Conservation (phyloP, 2,888 invertebrate species). For the Noctua janthina region DNA sequence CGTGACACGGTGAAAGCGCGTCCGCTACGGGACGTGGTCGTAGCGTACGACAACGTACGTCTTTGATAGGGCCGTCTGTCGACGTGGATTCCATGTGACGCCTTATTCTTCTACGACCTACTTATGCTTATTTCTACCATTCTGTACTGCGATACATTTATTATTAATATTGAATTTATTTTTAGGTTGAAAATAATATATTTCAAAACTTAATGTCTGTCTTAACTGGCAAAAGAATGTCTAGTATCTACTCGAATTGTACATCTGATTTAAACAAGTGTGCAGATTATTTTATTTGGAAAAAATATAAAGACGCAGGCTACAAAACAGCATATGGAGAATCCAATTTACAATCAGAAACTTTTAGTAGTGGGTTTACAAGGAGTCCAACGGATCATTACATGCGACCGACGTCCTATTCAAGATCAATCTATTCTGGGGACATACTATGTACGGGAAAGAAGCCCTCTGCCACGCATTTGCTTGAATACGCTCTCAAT, state of each 20-base stretch:
- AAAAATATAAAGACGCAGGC: slow-evolving; percentile 91
- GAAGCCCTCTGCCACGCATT: slow-evolving; percentile 91
- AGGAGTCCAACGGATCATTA: slow-evolving; percentile 95
- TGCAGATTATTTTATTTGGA: slow-evolving; percentile 94
- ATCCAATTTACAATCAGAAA: slow-evolving; percentile 92
- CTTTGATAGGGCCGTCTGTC: neutral
- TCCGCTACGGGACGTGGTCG: no score
- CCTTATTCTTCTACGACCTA: neutral
- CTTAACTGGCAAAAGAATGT: slow-evolving; percentile 92
- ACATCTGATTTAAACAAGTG: slow-evolving; percentile 89
- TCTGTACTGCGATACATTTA: neutral
- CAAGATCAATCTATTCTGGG: slow-evolving; percentile 88
- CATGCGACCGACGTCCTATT: slow-evolving; percentile 93
- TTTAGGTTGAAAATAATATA: slow-evolving; percentile 95
- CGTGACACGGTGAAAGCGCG: no score
- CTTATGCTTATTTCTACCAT: neutral
- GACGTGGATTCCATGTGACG: neutral
- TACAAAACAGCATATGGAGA: slow-evolving; percentile 95
- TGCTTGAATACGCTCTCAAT: slow-evolving; percentile 92
- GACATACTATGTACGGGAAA: slow-evolving; percentile 82
- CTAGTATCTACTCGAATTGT: slow-evolving; percentile 87
- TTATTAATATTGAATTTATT: slow-evolving; percentile 17
- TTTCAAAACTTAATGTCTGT: slow-evolving; percentile 96
- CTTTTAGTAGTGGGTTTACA: slow-evolving; percentile 92
- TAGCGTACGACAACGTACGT: neutral